Evolutionary conservation across 1,140 invertebrate species (phyloP).

Genomic region (Adoxophyes honmai): DNA sequence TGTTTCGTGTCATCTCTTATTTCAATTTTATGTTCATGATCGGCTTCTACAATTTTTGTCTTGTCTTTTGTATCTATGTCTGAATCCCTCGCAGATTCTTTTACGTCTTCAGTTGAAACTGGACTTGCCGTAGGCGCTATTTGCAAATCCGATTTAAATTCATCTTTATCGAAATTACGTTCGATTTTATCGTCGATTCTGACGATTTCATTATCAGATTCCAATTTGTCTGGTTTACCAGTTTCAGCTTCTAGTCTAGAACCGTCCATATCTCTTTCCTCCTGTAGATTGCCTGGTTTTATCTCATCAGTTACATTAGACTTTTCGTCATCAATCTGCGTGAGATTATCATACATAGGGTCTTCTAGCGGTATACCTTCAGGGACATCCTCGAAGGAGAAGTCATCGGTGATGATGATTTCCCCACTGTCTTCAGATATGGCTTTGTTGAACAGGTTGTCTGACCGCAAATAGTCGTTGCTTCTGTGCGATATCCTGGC

Average conservation of each 20-base stretch:
- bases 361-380: conserved; percentile 59
- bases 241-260: not conserved
- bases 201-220: conserved; percentile 12
- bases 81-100: not conserved
- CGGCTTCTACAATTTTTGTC: not conserved
- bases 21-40: conserved; percentile 17
- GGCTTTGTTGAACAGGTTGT: conserved; percentile 56
- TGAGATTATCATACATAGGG: conserved; percentile 56
- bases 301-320: not conserved
- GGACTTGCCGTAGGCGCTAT: too few species aligned
- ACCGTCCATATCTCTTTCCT: too few species aligned
- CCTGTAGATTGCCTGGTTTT: not conserved
- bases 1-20: conserved; percentile 13
- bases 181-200: conserved; percentile 5
- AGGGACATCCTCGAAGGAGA: conserved; percentile 55
- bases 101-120: too few species aligned
- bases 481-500: conserved; percentile 38
- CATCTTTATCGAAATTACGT: not conserved
- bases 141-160: not conserved
- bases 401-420: conserved; percentile 52
- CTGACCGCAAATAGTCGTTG: conserved; percentile 36
- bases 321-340: conserved; percentile 25
- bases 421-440: conserved; percentile 43
- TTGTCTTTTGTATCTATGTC: not conserved
- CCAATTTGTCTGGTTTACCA: not conserved